Evolutionary conservation across 1,140 invertebrate species (phyloP).

Genomic region (Lepidurus apus): DNA sequence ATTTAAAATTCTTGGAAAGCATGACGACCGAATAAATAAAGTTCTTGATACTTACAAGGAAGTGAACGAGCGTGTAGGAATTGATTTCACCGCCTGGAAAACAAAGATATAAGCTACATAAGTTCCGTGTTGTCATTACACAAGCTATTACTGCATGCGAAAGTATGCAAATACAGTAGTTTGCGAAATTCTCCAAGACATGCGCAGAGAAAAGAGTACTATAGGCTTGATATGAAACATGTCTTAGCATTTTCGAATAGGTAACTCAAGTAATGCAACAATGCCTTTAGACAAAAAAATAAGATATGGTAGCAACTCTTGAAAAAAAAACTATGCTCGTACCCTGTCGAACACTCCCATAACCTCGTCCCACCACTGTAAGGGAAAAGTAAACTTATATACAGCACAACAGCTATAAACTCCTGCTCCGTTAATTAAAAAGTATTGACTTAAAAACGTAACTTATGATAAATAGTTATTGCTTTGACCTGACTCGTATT

Average conservation of each 20-base stretch:
- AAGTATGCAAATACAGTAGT: background rate
- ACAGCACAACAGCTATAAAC: background rate
- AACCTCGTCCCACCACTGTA: slow-evolving; percentile 89
- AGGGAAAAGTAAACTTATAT: slow-evolving; percentile 54
- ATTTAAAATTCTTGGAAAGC: too few relatives aligned
- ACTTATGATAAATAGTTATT: too few relatives aligned
- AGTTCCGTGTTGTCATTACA: background rate
- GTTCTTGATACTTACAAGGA: background rate
- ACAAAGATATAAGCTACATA: background rate
- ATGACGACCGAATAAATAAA: too few relatives aligned
- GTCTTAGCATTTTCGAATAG: background rate
- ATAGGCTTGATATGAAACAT: background rate
- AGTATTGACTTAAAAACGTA: too few relatives aligned
- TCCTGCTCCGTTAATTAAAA: too few relatives aligned
- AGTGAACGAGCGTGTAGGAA: slow-evolving; percentile 21
- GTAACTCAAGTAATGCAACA: background rate
- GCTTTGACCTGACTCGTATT: too few relatives aligned
- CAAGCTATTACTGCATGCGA: background rate
- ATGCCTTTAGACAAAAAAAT: background rate
- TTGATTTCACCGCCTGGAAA: background rate
- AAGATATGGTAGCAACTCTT: background rate
- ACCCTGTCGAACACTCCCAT: slow-evolving; percentile 89
- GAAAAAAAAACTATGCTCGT: slow-evolving; percentile 54
- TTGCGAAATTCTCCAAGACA: too few relatives aligned
- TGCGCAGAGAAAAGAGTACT: too few relatives aligned